Conservation (phyloP, 1,140 invertebrate species). For the Maniola jurtina region DNA sequence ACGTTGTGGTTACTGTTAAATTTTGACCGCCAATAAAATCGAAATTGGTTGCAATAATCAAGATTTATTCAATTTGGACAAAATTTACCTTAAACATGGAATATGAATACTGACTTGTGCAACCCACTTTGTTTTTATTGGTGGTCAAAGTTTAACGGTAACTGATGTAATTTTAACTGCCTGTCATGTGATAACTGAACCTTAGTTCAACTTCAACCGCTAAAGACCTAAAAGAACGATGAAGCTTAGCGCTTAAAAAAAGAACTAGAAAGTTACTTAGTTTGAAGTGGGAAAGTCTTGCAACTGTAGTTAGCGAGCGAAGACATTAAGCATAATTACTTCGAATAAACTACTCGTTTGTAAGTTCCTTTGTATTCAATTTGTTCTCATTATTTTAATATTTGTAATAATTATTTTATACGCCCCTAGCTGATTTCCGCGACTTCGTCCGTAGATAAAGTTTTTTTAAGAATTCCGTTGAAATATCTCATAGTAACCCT, state of each 20-base stretch:
- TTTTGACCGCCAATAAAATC: too few relatives aligned
- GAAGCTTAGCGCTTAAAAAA: constrained; percentile 10
- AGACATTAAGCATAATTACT: constrained; percentile 14
- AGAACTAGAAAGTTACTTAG: not conserved
- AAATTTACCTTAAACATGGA: too few relatives aligned
- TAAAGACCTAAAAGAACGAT: constrained; percentile 5
- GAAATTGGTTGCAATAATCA: too few relatives aligned
- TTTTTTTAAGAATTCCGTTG: too few relatives aligned
- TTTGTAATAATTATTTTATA: not conserved
- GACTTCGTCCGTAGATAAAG: too few relatives aligned
- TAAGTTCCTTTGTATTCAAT: constrained; percentile 7
- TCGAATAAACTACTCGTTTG: constrained; percentile 11
- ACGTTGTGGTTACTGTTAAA: too few relatives aligned
- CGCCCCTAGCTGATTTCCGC: not conserved
- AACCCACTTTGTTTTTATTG: not conserved
- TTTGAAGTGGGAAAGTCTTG: constrained; percentile 9
- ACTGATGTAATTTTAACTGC: not conserved
- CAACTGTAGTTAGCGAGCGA: constrained; percentile 7
- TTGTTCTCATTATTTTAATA: not conserved
- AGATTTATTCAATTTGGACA: too few relatives aligned
- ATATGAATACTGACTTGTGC: not conserved
- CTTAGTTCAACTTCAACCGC: not conserved
- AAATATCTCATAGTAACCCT: too few relatives aligned
- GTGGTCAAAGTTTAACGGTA: too few relatives aligned
- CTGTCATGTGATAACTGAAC: not conserved